Conservation (phyloP, 2,113 vertebrate genomes). For the Lates calcarifer region DNA sequence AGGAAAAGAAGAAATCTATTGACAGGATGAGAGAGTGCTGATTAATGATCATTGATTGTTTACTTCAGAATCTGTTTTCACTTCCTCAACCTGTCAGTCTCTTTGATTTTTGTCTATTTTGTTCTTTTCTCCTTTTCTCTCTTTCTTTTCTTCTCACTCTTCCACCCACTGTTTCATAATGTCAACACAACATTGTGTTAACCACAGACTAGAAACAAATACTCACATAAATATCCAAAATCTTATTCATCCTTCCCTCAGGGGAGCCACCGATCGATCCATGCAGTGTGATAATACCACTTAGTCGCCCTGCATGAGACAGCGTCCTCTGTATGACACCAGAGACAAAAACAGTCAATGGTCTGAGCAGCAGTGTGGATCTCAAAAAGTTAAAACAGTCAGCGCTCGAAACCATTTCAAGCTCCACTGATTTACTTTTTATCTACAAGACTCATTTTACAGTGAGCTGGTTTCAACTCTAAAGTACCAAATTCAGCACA, state of each 20-base stretch:
- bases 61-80: slow-evolving; percentile 24
- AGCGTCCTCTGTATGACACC: slow-evolving; percentile 4
- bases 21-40: slow-evolving; percentile 28
- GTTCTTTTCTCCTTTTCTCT: not conserved
- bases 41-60: slow-evolving; percentile 51
- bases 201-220: slow-evolving; percentile 16
- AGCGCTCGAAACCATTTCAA: no score
- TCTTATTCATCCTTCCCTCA: slow-evolving; percentile 9
- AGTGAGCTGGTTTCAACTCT: no score
- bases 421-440: no score
- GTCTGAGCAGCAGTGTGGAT: no score
- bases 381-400: no score
- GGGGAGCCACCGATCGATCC: slow-evolving; percentile 34
- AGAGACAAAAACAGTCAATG: no score
- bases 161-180: not conserved
- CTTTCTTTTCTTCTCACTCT: not conserved
- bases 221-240: slow-evolving; percentile 31
- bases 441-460: no score
- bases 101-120: slow-evolving; percentile 18
- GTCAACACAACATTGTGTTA: slow-evolving; percentile 38
- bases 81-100: slow-evolving; percentile 20
- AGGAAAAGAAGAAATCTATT: slow-evolving; percentile 29
- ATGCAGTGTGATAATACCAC: slow-evolving; percentile 4
- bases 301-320: slow-evolving; percentile 5
- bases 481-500: not conserved